Base-by-base conservation (phyloP, 1,140 invertebrate genomes). In the Battus philenor region DNA sequence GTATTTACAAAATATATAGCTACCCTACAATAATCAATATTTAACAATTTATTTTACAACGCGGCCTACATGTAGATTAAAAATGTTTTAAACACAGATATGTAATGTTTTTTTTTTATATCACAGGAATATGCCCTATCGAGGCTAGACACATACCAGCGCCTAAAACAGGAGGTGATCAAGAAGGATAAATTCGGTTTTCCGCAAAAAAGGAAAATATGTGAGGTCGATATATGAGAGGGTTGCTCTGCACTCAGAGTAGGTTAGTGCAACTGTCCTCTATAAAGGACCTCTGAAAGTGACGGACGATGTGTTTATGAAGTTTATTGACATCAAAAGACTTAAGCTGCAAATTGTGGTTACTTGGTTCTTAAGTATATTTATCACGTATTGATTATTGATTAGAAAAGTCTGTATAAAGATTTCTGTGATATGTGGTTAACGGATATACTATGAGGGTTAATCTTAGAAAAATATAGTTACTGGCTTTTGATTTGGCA, bases 101-200 rank as follows among this genome's bases (percentile, higher is more conserved):
- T 26, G 12, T 4, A 9, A 16, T 29, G 12, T 13, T 31, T 31
- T 30, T 29, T 45, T 20, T 31, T 38, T 41, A n/a, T n/a, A 47
- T 72, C 71, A 4, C 56, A 90, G 89, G 89, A 90, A 68, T 90
- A 90, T 50, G 89, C 86, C 0, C 66, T 86, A 0, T 86, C 85
- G 0, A 75, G 89, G 41, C 59, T 90, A 6, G 88, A 85, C n/a
- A 87, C 85, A 20, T 90, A 90, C 56, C 78, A 86, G 18, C 67
- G 88, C 22, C 54, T 90, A 4, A 91, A 91, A 53, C 87, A 88
- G 30, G 89, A 90, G 29, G 82, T 90, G 1, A 60, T 89, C 20
- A 82, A 87, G 57, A 74, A 83, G 44, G 73, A 77, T 39, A 67
- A 82, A 52, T 69, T 55, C 48, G 68, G 74, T 2, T 66, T 78